Conservation (phyloP, 2,113 vertebrate species). For the Octodon degus region DNA sequence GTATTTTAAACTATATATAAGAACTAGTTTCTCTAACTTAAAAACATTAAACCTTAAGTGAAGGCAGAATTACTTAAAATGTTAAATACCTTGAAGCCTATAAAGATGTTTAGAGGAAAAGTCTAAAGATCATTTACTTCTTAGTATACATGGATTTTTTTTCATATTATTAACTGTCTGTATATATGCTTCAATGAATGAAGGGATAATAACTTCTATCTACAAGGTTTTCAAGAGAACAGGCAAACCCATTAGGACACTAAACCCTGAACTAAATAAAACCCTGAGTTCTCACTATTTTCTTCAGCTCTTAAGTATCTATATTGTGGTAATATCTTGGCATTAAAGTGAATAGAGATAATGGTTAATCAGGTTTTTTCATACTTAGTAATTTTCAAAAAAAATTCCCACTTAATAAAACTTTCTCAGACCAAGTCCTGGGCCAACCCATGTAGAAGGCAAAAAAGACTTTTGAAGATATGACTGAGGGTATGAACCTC, state of each 20-base stretch:
- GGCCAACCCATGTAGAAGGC: background rate
- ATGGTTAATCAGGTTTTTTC: background rate
- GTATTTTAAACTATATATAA: conserved; percentile 19
- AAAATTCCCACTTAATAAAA: background rate
- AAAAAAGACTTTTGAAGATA: background rate
- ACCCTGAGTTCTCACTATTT: background rate
- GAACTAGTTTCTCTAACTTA: conserved; percentile 27
- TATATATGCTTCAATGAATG: background rate
- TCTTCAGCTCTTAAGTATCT: background rate
- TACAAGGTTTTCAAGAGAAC: background rate
- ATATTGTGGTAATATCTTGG: background rate
- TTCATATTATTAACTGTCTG: background rate
- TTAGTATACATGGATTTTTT: background rate
- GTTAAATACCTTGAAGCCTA: background rate
- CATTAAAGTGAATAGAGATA: background rate
- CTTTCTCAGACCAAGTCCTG: background rate
- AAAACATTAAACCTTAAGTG: background rate
- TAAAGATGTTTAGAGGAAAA: background rate
- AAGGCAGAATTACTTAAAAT: background rate
- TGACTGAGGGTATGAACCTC: background rate
- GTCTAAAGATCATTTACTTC: background rate
- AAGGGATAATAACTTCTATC: background rate
- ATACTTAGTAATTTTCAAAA: background rate
- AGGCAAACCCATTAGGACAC: background rate
- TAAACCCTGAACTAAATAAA: background rate